These are phyloP conservation scores for Panagrolaimus sp. DNA, from an alignment of 1,140 invertebrate species.

Conservation along the genomic window DNA sequence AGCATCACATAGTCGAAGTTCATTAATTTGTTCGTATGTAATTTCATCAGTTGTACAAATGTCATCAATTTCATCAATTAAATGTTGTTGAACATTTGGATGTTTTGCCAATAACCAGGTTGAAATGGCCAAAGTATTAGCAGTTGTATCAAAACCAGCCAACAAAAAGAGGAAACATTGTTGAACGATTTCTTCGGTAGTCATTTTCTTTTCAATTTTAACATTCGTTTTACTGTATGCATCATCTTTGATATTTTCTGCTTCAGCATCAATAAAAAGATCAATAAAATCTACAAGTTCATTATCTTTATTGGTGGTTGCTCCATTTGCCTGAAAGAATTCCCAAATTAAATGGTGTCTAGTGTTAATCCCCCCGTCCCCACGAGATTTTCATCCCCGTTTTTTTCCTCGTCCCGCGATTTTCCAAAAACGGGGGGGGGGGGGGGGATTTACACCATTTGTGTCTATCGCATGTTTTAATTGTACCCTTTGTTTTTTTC, in stretches of 20 bases:
- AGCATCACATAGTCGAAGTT: slow-evolving; percentile 46
- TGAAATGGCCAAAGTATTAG: slow-evolving; percentile 67
- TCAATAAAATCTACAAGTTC: not conserved
- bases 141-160: slow-evolving; percentile 70
- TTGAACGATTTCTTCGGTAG: slow-evolving; percentile 60
- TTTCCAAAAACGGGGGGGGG: no score
- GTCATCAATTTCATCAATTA: slow-evolving; percentile 65
- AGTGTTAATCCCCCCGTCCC: no score
- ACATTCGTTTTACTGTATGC: not conserved
- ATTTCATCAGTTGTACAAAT: slow-evolving; percentile 45
- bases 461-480: no score
- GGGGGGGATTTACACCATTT: no score
- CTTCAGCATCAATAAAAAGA: slow-evolving; percentile 4
- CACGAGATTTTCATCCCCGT: no score
- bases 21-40: slow-evolving; percentile 43
- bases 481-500: no score
- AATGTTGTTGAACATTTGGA: slow-evolving; percentile 65
- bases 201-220: slow-evolving; percentile 43
- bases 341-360: no score
- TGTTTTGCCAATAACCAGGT: slow-evolving; percentile 68
- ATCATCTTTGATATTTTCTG: not conserved
- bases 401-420: no score
- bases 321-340: slow-evolving; percentile 26
- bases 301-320: not conserved
- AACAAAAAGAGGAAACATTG: slow-evolving; percentile 61